Evolutionary conservation across 2,113 vertebrate species (phyloP).

Genomic region (Clinocottus analis): DNA sequence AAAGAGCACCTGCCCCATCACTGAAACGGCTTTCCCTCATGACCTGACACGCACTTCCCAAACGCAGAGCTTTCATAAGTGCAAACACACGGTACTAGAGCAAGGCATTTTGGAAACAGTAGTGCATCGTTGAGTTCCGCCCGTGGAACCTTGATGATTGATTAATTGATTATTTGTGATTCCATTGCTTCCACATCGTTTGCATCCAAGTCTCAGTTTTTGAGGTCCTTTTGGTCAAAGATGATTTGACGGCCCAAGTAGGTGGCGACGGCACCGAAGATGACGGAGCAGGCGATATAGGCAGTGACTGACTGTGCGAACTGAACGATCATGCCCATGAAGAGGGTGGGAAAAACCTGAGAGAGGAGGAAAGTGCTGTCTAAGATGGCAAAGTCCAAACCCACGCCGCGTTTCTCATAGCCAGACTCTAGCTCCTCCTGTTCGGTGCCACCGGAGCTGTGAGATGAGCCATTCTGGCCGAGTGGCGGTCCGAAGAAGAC

Average conservation of each 20-base stretch:
- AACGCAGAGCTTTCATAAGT: conserved; percentile 18
- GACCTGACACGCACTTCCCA: not conserved
- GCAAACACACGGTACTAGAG: conserved; percentile 7
- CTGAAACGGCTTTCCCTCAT: not conserved
- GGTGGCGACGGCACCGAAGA: conserved; percentile 82
- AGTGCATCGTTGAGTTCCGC: conserved; percentile 53
- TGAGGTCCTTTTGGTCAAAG: conserved; percentile 85
- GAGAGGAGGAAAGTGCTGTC: conserved; percentile 87
- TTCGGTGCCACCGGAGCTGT: conserved; percentile 13
- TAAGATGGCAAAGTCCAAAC: conserved; percentile 85
- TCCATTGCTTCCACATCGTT: conserved; percentile 1
- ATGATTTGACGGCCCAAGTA: conserved; percentile 80
- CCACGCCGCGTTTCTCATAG: conserved; percentile 80
- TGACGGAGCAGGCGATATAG: conserved; percentile 82
- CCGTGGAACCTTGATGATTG: conserved; percentile 36
- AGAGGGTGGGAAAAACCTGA: conserved; percentile 86
- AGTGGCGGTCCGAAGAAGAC: conserved; percentile 48
- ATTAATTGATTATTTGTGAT: conserved; percentile 14
- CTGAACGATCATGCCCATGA: conserved; percentile 86
- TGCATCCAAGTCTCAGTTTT: conserved; percentile 49
- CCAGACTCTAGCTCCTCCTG: conserved; percentile 54
- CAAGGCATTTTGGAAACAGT: conserved; percentile 65
- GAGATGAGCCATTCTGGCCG: conserved; percentile 55
- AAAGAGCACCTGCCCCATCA: not conserved
- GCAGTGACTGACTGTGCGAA: conserved; percentile 83